Conservation (phyloP, 2,888 invertebrate species). For the Drosophila demipolita region DNA sequence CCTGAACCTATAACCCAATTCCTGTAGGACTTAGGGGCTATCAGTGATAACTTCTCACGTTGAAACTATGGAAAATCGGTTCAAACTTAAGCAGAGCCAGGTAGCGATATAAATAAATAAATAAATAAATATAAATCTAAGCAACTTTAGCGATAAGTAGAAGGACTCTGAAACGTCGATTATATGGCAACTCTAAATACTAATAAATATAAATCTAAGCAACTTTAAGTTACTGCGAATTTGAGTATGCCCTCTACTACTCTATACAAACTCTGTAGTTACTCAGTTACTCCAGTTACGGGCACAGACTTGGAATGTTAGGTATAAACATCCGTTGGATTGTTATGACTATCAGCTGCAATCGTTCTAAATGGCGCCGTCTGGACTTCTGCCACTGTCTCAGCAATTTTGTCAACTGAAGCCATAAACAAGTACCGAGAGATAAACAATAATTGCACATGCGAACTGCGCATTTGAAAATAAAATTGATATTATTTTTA, state of each 20-base stretch:
- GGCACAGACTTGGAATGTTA: not conserved
- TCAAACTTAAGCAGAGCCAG: not conserved
- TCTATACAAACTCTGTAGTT: not conserved
- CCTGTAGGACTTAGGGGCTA: not conserved
- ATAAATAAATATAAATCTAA: too few relatives aligned
- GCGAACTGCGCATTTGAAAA: not conserved
- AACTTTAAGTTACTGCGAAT: not conserved
- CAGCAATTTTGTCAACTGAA: not conserved
- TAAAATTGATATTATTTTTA: conserved; percentile 5
- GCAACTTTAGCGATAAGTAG: not conserved
- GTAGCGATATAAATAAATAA: too few relatives aligned
- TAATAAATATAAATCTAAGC: too few relatives aligned
- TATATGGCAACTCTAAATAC: too few relatives aligned
- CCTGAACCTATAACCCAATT: not conserved
- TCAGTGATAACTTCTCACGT: not conserved
- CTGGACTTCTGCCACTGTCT: conserved; percentile 23
- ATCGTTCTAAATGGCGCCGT: conserved; percentile 29
- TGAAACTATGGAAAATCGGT: not conserved
- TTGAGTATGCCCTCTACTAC: not conserved
- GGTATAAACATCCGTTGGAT: conserved; percentile 33
- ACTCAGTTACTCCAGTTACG: not conserved
- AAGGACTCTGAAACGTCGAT: not conserved
- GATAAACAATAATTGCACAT: conserved; percentile 27
- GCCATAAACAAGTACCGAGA: conserved; percentile 34
- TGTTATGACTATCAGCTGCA: conserved; percentile 27